Conservation (phyloP, 1,140 invertebrate species). For the Pseudomyrmex cubaensis region DNA sequence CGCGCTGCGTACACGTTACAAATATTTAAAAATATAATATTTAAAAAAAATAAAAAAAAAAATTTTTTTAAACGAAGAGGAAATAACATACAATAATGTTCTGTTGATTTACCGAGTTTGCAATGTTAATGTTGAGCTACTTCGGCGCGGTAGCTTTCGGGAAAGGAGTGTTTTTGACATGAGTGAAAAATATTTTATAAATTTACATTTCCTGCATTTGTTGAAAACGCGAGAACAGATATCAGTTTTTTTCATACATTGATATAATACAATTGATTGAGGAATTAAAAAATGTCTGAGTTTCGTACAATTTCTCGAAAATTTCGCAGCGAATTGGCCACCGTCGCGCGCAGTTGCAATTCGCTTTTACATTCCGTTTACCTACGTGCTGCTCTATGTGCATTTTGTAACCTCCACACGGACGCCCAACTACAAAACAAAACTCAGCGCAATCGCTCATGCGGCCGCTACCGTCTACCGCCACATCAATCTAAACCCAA, state of each 20-base stretch:
- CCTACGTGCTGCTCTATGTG: background rate
- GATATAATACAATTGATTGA: too few species aligned
- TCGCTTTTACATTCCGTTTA: slow-evolving; percentile 33
- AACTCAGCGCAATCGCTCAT: slow-evolving; percentile 51
- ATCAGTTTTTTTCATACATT: too few species aligned
- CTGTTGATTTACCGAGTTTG: background rate
- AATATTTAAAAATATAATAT: too few species aligned
- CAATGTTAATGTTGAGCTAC: background rate
- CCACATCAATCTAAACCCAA: slow-evolving; percentile 42
- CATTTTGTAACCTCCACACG: slow-evolving; percentile 37
- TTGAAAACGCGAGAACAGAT: too few species aligned
- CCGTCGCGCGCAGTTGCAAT: slow-evolving; percentile 13
- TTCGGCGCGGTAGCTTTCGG: background rate
- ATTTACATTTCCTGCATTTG: background rate
- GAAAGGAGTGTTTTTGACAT: background rate
- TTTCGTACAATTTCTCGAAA: slow-evolving; percentile 31
- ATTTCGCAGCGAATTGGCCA: slow-evolving; percentile 49
- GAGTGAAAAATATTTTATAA: background rate
- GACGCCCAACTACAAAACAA: slow-evolving; percentile 42
- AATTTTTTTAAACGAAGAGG: too few species aligned
- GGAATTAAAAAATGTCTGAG: background rate
- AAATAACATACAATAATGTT: background rate
- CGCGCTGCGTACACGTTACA: background rate
- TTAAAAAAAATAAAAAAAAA: background rate
- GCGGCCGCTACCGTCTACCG: slow-evolving; percentile 33